Conservation (phyloP, 2,888 invertebrate species). For the Epinotia demarniana region DNA sequence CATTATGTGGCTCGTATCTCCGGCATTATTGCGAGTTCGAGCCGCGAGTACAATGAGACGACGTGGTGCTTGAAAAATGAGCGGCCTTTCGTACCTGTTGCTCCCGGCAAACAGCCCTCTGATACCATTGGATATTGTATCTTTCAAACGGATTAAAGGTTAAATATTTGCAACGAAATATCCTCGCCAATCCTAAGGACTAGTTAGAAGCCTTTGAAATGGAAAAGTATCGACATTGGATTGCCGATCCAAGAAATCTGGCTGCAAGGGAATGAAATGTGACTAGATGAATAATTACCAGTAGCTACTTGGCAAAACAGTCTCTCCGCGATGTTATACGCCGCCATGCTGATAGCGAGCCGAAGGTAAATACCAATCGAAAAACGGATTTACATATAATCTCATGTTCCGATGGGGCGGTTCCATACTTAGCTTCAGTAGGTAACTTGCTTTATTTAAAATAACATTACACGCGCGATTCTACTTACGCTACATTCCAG, state of each 20-base stretch:
- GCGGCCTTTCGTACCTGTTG: conserved; percentile 63
- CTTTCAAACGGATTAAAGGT: conserved; percentile 27
- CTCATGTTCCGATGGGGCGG: conserved; percentile 17
- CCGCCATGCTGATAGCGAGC: not conserved
- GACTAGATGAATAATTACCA: conserved; percentile 14
- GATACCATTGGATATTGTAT: conserved; percentile 33
- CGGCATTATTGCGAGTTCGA: conserved; percentile 43
- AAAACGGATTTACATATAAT: conserved; percentile 25
- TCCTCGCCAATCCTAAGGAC: not conserved
- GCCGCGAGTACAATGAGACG: conserved; percentile 38
- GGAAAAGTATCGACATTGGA: conserved; percentile 16
- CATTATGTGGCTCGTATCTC: conserved; percentile 47
- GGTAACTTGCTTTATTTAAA: conserved; percentile 20
- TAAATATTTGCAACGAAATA: conserved; percentile 5
- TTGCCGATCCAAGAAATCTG: not conserved
- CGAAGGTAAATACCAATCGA: conserved; percentile 20
- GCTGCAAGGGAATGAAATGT: conserved; percentile 10
- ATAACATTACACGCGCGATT: not conserved
- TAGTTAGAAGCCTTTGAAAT: conserved; percentile 8
- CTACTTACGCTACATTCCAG: not conserved
- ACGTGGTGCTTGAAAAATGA: conserved; percentile 57
- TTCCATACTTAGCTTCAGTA: not conserved
- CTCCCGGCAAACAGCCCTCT: conserved; percentile 45
- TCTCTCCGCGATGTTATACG: not conserved
- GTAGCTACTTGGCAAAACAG: conserved; percentile 24